Percentiles rank a stretch among this genome's conserved stretches.
Evolutionary conservation across 2,113 vertebrate species (phyloP).

Genomic region (Centropus bengalensis): DNA sequence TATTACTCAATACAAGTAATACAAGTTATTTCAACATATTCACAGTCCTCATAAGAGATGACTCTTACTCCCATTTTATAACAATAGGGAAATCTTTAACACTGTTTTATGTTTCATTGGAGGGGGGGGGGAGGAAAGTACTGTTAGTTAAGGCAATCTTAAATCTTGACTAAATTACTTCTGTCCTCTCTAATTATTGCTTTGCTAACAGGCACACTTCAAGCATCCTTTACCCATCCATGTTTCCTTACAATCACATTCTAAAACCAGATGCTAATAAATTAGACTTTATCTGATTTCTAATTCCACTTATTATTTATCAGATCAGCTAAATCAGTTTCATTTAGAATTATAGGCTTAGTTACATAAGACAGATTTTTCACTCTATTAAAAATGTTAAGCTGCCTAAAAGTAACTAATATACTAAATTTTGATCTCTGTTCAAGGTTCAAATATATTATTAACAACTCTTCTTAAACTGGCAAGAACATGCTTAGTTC

Average conservation of each 20-base stretch:
- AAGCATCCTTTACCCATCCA: background rate
- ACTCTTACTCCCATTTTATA: background rate
- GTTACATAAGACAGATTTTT: conserved; percentile 4
- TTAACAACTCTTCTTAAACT: conserved; percentile 1
- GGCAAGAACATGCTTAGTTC: background rate
- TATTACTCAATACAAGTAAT: background rate
- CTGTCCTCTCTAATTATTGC: background rate
- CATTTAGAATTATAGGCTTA: conserved; percentile 20
- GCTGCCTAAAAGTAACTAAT: conserved; percentile 25
- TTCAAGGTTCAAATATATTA: conserved; percentile 15
- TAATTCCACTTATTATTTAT: conserved; percentile 8
- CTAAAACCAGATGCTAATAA: conserved; percentile 1
- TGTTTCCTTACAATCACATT: background rate
- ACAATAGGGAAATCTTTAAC: background rate
- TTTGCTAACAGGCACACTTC: background rate
- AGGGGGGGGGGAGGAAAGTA: background rate
- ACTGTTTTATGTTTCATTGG: background rate
- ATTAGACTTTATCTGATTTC: background rate
- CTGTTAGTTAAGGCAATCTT: background rate
- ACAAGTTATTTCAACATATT: background rate
- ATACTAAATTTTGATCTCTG: background rate
- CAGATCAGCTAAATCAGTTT: background rate
- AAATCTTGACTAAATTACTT: background rate
- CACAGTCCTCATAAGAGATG: background rate
- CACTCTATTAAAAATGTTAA: conserved; percentile 24